Percentiles rank a stretch among this genome's conserved stretches.
Evolutionary conservation across 1,140 invertebrate species (phyloP).

Genomic region (Brachionus rubens): DNA sequence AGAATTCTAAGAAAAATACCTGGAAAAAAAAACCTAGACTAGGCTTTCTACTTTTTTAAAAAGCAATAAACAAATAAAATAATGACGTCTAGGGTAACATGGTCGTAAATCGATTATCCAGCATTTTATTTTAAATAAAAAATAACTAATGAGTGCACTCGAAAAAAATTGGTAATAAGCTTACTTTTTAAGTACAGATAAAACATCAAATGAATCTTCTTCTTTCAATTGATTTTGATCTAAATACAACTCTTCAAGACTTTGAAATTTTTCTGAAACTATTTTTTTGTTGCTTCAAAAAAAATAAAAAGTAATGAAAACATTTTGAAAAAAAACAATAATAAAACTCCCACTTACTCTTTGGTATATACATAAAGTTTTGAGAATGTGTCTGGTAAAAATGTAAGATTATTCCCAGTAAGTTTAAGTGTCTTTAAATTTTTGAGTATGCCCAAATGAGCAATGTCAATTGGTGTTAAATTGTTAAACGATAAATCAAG

Average conservation of each 20-base stretch:
- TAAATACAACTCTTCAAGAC: constrained; percentile 40
- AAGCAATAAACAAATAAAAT: no score
- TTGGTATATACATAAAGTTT: constrained; percentile 43
- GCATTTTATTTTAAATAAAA: not conserved
- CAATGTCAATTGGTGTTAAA: constrained; percentile 55
- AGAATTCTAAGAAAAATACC: no score
- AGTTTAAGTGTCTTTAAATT: constrained; percentile 56
- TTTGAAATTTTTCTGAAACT: constrained; percentile 33
- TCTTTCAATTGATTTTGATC: constrained; percentile 37
- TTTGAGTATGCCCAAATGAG: constrained; percentile 53
- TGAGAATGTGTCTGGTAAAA: constrained; percentile 49
- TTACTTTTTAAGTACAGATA: constrained; percentile 38
- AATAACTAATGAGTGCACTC: not conserved
- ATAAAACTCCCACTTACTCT: no score
- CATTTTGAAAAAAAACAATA: not conserved
- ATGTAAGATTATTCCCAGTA: constrained; percentile 55
- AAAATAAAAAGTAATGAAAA: not conserved
- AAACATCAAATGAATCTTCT: constrained; percentile 32
- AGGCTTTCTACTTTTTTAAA: no score
- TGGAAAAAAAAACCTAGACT: no score
- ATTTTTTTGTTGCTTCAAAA: constrained; percentile 32
- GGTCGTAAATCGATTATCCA: no score
- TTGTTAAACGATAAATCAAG: constrained; percentile 60
- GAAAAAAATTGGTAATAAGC: not conserved
- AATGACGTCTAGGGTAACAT: no score